Evolutionary conservation across 2,888 invertebrate species (phyloP).

Genomic region (Tetragonula carbonaria): DNA sequence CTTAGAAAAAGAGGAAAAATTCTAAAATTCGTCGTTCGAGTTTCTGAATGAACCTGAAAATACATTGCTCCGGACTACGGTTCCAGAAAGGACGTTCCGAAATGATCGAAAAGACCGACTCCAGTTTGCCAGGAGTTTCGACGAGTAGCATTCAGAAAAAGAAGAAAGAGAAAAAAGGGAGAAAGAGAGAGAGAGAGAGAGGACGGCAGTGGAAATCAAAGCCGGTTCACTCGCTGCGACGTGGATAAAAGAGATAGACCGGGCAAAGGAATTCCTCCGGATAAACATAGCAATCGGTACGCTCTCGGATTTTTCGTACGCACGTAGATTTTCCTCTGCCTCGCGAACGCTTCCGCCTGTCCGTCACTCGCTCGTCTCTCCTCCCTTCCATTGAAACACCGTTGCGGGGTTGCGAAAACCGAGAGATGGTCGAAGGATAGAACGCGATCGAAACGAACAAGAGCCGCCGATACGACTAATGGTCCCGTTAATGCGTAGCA

Average conservation of each 20-base stretch:
- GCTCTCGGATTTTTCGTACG: neutral
- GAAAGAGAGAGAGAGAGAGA: neutral
- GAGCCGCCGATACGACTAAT: constrained; percentile 21
- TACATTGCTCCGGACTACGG: neutral
- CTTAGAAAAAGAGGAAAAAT: no score
- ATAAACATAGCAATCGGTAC: constrained; percentile 55
- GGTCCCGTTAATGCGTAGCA: constrained; percentile 68
- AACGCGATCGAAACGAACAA: neutral
- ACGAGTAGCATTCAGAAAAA: neutral
- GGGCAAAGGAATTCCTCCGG: constrained; percentile 51
- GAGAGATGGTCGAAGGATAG: neutral
- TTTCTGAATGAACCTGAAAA: neutral
- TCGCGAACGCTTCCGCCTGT: neutral
- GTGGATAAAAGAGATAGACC: constrained; percentile 4
- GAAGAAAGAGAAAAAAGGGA: no score
- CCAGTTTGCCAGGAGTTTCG: neutral
- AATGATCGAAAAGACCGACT: neutral
- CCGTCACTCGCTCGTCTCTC: no score
- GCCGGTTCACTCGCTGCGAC: neutral
- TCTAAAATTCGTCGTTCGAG: no score
- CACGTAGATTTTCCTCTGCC: constrained; percentile 31
- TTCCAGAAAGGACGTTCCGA: neutral
- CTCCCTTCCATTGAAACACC: neutral
- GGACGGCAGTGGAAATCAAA: constrained; percentile 5
- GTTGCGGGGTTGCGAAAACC: neutral